Evolutionary conservation across 1,140 invertebrate species (phyloP), one percentile per base, ranked within the genome.

Genomic region (Drosophila murphyi): DNA sequence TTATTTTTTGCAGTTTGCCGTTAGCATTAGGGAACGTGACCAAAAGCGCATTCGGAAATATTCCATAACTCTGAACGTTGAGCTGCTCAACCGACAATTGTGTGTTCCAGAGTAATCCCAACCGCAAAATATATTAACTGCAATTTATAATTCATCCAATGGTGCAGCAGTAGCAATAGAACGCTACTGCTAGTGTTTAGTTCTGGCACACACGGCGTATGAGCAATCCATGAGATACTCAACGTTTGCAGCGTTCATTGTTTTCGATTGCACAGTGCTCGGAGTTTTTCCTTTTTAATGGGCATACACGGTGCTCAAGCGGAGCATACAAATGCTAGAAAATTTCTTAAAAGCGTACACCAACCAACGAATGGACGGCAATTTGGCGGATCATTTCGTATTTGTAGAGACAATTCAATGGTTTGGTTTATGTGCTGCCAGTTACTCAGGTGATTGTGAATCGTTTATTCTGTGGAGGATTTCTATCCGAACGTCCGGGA

Each of bases 131-230:
- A 74, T 73, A 76, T 72, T 76, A 65, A 65, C 61, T 55, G 29
- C 73, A 65, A 75, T 75, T 71, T 75, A 75, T 75, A 75, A 75
- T 75, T 75, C 72, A 75, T 63, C 41, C 37, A 65, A 55, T 65
- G 50, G 31, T 31, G 56, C 37, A 37, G 51, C 52, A 10, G 51
- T 10, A 37, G 29, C 10, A 3, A 37, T 20, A 29, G 8, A 48
- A 31, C 32, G 39, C 20, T 56, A 41, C 43, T 62, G 57, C 29
- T 8, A 56, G 54, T 37, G 54, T 29, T 72, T 57, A 31, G 37
- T 12, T 8, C 56, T 35, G 43, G 56, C 67, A 28, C 35, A 55
- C 68, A 61, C 29, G 48, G 69, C 60, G 55, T 72, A 65, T 76
- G 73, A 51, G 73, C 73, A 59, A 45, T 60, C 41, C 60, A 47